Percentiles rank a stretch among this genome's conserved stretches.
These are phyloP conservation scores for Drosophila mulleri DNA, from an alignment of 2,888 invertebrate genomes.

Conservation along the genomic window DNA sequence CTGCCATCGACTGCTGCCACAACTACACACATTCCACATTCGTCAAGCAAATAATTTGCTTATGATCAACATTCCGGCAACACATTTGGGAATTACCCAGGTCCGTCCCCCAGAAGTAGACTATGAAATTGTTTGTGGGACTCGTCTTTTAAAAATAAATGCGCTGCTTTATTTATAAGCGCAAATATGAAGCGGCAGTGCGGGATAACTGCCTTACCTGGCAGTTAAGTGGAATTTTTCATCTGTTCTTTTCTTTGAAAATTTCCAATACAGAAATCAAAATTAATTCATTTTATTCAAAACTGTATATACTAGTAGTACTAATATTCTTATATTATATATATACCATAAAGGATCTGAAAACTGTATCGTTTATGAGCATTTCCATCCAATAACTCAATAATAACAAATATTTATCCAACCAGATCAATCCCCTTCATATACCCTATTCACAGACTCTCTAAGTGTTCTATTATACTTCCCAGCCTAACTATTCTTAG, in stretches of 20 bases:
- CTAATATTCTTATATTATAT: no score
- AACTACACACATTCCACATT: constrained; percentile 52
- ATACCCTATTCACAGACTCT: constrained; percentile 6
- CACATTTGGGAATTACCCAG: constrained; percentile 26
- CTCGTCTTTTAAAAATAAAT: constrained; percentile 8
- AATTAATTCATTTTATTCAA: neutral
- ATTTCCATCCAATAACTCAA: neutral
- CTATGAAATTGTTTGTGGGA: constrained; percentile 21
- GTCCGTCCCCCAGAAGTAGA: constrained; percentile 30
- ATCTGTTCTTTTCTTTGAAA: neutral
- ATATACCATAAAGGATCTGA: no score
- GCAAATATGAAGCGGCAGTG: neutral
- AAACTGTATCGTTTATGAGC: neutral
- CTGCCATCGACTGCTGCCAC: constrained; percentile 8
- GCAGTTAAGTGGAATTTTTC: neutral
- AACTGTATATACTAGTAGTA: neutral
- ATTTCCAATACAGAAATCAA: neutral
- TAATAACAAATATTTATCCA: neutral
- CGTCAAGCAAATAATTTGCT: constrained; percentile 58
- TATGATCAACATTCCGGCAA: constrained; percentile 52
- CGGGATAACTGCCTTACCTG: constrained; percentile 2
- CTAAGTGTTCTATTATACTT: neutral
- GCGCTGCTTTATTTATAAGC: constrained; percentile 5
- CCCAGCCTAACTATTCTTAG: neutral
- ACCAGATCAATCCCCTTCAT: neutral